Evolutionary conservation across 2,113 vertebrate species (phyloP).

Genomic region (Phoenicopterus ruber): DNA sequence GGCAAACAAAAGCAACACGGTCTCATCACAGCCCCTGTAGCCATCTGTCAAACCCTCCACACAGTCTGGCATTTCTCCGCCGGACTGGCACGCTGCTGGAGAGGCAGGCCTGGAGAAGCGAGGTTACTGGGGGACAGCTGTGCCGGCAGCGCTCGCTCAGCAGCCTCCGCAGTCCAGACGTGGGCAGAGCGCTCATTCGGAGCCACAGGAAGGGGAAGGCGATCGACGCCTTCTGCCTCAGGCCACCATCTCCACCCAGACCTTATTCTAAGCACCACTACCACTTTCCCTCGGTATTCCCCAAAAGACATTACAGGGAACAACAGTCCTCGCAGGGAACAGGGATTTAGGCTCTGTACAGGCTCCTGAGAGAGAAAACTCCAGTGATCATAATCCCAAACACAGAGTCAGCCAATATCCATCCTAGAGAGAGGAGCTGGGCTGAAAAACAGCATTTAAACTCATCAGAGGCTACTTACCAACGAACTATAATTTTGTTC

Average conservation of each 20-base stretch:
- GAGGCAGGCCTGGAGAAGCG: background rate
- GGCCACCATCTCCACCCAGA: background rate
- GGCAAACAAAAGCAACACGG: background rate
- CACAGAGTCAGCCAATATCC: background rate
- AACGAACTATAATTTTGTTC: background rate
- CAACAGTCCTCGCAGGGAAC: background rate
- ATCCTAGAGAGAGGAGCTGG: background rate
- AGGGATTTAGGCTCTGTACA: background rate
- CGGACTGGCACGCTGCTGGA: background rate
- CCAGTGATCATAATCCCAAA: background rate
- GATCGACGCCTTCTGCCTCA: accelerated
- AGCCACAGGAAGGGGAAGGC: accelerated
- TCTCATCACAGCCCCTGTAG: background rate
- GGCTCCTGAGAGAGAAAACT: background rate
- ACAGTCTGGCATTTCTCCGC: background rate
- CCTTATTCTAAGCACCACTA: background rate
- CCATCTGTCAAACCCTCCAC: background rate
- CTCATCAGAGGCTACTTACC: background rate
- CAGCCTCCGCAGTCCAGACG: accelerated
- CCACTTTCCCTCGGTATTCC: background rate
- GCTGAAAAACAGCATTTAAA: background rate
- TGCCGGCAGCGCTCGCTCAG: background rate
- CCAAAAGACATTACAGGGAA: background rate
- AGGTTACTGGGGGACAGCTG: background rate
- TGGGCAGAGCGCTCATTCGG: background rate